Evolutionary conservation across 2,888 invertebrate genomes (phyloP).

Genomic region (Maniola hyperantus): DNA sequence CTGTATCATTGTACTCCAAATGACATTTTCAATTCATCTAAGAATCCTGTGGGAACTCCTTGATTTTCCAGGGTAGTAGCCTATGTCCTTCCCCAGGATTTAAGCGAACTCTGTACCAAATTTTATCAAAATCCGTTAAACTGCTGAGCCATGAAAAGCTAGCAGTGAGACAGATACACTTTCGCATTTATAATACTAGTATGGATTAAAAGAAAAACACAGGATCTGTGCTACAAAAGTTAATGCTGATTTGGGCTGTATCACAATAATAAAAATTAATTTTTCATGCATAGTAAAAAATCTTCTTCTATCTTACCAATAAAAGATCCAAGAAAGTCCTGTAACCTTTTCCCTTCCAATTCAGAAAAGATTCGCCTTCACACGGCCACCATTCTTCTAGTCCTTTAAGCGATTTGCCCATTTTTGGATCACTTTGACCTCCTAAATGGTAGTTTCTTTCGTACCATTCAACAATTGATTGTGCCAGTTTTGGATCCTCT

Average conservation of each 20-base stretch:
- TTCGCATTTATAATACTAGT: too few relatives aligned
- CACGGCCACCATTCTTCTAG: slow-evolving; percentile 85
- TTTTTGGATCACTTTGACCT: slow-evolving; percentile 79
- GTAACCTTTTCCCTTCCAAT: slow-evolving; percentile 90
- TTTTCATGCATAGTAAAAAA: not conserved
- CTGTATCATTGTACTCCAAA: too few relatives aligned
- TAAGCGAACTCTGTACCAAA: too few relatives aligned
- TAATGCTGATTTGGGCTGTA: not conserved
- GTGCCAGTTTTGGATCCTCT: slow-evolving; percentile 61
- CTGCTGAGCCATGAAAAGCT: too few relatives aligned
- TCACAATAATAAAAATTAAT: not conserved
- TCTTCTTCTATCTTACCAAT: slow-evolving; percentile 74
- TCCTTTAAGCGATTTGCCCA: slow-evolving; percentile 84
- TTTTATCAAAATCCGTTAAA: too few relatives aligned
- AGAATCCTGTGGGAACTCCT: too few relatives aligned
- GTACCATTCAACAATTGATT: slow-evolving; percentile 83
- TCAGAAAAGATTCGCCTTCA: slow-evolving; percentile 86
- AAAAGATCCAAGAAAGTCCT: slow-evolving; percentile 86
- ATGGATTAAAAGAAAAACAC: too few relatives aligned
- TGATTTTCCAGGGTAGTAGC: too few relatives aligned
- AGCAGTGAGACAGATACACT: too few relatives aligned
- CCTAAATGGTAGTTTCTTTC: slow-evolving; percentile 84
- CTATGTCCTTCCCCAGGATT: too few relatives aligned
- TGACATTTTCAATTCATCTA: too few relatives aligned
- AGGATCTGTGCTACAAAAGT: too few relatives aligned